Base-by-base conservation (phyloP, 2,113 vertebrate genomes). In the Forbesichthys papilliferus region DNA sequence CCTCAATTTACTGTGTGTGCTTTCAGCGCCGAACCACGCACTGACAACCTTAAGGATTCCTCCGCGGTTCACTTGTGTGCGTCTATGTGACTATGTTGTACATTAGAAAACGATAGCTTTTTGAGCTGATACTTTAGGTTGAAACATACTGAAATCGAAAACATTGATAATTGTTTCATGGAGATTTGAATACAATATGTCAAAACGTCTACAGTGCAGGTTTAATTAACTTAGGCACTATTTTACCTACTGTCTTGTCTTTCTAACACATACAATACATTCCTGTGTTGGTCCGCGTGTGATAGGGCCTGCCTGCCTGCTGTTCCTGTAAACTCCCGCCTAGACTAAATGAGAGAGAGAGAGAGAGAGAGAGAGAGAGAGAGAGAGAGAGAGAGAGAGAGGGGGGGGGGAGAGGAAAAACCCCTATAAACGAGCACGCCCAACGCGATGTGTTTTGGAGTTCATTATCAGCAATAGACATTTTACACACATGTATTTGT, bases 261-360 rank as follows among this genome's bases (percentile, higher is more conserved):
- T 89, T 87, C 89, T 87, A 88, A 88, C 87, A 90, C 91, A 91
- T 92, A 93, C 92, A 93, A 93, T 93, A 91, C 92, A 93, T 94
- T 93, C 92, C 92, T 87, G 92, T 92, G 92, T 93, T 68, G 85
- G 10, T 93, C 89, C 92, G 92, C 93, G 78, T 75, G 92, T 93
- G 92, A 92, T 78, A 78, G 84, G 93, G 90, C 90, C 82, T 87
- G 91, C 90, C 85, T 91, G 92, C 91, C 90, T 91, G 92, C 92
- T 92, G 92, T 93, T 93, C 92, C 91, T 92, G 92, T 92, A 93
- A 94, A 94, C 93, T 93, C 92, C 92, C 92, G 91, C 92, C 90
- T 92, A 90, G 86, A 90, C 81, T 86, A 77, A 71, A 84, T 74
- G 88, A 82, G 80, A 64, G 86, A 87, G 88, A 80, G 79, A 74